A percentile compares a stretch with the other conserved stretches of the same genome.
Evolutionary conservation across 2,888 invertebrate genomes (phyloP).

Genomic region (Heliconius ethilla): DNA sequence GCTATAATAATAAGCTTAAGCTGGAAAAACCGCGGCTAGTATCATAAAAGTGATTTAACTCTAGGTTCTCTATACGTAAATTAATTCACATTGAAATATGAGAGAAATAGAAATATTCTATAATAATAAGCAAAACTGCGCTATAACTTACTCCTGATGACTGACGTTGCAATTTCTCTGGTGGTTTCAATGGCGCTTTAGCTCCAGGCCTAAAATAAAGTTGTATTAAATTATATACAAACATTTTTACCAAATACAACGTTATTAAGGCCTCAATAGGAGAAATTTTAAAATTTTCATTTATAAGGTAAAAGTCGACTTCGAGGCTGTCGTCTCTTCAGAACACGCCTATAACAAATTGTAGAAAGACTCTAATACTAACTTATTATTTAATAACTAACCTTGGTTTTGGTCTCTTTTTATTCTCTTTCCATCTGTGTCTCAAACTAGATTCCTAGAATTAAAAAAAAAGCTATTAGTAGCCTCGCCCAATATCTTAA

Average conservation of each 20-base stretch:
- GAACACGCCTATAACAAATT: no score
- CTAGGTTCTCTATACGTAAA: no score
- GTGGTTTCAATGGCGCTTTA: conserved; percentile 54
- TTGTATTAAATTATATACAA: background rate
- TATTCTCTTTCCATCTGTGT: conserved; percentile 59
- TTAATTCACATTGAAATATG: background rate
- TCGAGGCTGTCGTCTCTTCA: no score
- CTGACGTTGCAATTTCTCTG: conserved; percentile 32
- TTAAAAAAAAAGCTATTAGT: background rate
- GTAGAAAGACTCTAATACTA: no score
- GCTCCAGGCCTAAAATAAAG: conserved; percentile 59
- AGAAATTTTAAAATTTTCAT: no score
- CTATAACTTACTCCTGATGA: conserved; percentile 49
- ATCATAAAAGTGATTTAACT: no score
- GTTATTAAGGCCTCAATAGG: background rate
- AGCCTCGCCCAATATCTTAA: background rate
- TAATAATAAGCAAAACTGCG: no score
- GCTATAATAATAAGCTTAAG: no score
- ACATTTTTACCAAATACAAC: background rate
- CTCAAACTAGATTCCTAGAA: conserved; percentile 44
- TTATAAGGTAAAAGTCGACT: no score
- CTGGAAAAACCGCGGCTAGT: no score
- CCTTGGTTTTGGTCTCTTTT: conserved; percentile 60
- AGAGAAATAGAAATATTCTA: background rate
- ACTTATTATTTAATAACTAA: conserved; percentile 39